These are phyloP conservation scores for Setipinna tenuifilis DNA, from an alignment of 2,797 vertebrate species.

Conservation along the genomic window DNA sequence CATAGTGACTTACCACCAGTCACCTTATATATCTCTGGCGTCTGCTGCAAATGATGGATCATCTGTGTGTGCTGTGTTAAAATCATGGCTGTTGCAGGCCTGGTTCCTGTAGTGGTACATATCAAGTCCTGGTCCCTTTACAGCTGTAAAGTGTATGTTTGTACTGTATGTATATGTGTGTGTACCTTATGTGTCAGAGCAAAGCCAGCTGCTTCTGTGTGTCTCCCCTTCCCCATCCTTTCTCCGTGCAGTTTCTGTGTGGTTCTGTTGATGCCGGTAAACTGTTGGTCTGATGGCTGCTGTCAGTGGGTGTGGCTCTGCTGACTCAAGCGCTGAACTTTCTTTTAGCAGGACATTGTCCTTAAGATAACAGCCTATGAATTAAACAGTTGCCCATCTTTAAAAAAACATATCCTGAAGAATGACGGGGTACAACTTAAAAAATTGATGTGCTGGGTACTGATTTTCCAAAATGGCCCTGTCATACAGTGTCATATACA, in stretches of 20 bases:
- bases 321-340: not conserved
- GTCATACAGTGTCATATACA: not conserved
- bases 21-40: not conserved
- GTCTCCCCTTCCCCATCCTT: constrained; percentile 41
- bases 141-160: not conserved
- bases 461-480: not conserved
- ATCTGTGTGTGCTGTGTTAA: constrained; percentile 51
- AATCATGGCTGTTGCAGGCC: constrained; percentile 10
- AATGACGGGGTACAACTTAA: not conserved
- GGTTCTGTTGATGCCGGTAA: not conserved
- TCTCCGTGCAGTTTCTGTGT: constrained; percentile 30
- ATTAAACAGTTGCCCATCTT: not conserved
- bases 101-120: not conserved
- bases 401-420: not conserved
- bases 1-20: not conserved
- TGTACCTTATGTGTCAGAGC: constrained; percentile 28
- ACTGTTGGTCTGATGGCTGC: not conserved
- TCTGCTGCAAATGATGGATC: constrained; percentile 62
- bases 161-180: constrained; percentile 32
- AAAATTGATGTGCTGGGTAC: not conserved
- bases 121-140: not conserved
- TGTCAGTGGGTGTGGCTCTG: not conserved
- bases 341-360: not conserved
- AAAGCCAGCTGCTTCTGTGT: constrained; percentile 49
- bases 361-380: not conserved